Conservation (phyloP, 1,140 invertebrate species). For the Philotrypesis tridentata region DNA sequence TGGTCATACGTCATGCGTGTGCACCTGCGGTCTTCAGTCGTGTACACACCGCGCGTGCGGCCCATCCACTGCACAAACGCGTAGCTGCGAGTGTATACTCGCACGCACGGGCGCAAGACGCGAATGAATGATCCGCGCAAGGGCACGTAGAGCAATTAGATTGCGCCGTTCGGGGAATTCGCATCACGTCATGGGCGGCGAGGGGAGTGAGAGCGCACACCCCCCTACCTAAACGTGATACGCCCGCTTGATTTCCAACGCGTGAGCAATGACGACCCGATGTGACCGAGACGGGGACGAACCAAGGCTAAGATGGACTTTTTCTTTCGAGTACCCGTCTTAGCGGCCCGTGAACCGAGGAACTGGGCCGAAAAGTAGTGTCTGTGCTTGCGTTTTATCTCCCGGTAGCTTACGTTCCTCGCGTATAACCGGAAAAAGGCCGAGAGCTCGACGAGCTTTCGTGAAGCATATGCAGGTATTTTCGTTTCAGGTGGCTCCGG, state of each 20-base stretch:
- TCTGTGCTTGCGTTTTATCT: too few relatives aligned
- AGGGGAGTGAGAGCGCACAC: neutral
- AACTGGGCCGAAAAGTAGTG: too few relatives aligned
- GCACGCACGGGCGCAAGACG: neutral
- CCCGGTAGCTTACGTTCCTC: too few relatives aligned
- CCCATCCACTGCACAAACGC: too few relatives aligned
- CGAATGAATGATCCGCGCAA: slow-evolving; percentile 31
- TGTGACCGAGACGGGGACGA: neutral
- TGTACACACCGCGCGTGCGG: neutral
- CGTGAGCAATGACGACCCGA: neutral
- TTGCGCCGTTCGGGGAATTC: slow-evolving; percentile 39
- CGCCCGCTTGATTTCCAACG: slow-evolving; percentile 40
- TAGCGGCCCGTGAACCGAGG: too few relatives aligned
- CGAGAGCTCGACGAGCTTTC: too few relatives aligned
- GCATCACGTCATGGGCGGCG: slow-evolving; percentile 47
- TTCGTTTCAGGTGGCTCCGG: too few relatives aligned
- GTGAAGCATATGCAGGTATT: too few relatives aligned
- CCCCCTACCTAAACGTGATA: slow-evolving; percentile 44
- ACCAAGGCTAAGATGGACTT: neutral
- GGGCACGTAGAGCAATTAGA: slow-evolving; percentile 51
- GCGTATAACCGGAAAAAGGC: too few relatives aligned
- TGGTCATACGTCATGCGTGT: neutral
- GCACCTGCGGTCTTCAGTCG: neutral
- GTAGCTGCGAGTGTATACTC: too few relatives aligned
- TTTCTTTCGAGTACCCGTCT: too few relatives aligned